Base-by-base conservation (phyloP, 1,140 invertebrate genomes). In the Dendroctonus ponderosae region DNA sequence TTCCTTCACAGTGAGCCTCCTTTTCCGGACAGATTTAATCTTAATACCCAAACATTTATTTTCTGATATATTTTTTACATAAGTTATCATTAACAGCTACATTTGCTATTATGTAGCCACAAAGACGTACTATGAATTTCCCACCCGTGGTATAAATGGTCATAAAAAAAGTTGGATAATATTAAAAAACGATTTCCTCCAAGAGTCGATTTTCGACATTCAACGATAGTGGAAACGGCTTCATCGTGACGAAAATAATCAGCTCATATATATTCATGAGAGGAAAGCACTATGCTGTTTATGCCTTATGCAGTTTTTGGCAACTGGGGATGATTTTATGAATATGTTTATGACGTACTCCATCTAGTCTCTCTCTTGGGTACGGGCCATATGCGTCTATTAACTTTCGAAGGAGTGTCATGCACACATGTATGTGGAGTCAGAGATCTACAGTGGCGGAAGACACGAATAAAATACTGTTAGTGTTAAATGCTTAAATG, bases 281-380 rank as follows among this genome's bases (percentile, higher is more conserved):
- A 8, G n/a, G 40, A 57, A 44, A 57, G 54, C 39, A 57, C 39
- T 57, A 57, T 14, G 41, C 6, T 42, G 52, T 54, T 37, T 42
- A 41, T 42, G 40, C 40, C 41, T 57, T 39, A 57, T 57, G 54
- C 54, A 57, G 40, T 57, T 57, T 54, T 57, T 57, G 54, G 54
- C 54, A 57, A 57, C 40, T 37, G 41, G 41, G 54, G 54, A 43
- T 57, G 39, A 26, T 57, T 57, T 57, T 57, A 38, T 57, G 54
- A 57, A 57, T 57, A 57, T 57, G 54, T 57, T 57, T 57, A 57
- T 44, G 54, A 38, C 12, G 41, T 42, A 42, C 54, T 57, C 54
- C 12, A 26, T 26, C 26, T 46, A 54, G 52, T 54, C 40, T 57
- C 41, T 57, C 54, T 57, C 54, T 51, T 51, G 56, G 40, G 56